Base-by-base conservation (phyloP, 2,888 invertebrate species). In the Plusia festucae region DNA sequence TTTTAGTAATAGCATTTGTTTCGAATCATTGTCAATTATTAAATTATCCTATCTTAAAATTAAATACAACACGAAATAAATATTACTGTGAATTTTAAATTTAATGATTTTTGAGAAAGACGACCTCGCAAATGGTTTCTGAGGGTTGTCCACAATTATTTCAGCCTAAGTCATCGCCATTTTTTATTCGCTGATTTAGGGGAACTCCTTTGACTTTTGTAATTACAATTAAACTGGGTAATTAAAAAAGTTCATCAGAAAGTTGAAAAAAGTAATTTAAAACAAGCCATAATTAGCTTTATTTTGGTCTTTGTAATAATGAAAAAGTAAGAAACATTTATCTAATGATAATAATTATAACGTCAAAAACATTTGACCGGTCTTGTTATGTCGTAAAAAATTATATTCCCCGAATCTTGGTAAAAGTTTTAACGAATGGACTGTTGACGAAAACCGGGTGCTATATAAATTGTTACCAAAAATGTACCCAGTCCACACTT, bases 151-250 rank as follows among this genome's bases (percentile, higher is more conserved):
- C 46, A 60, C 67, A 60, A 58, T 65, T 27, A 44, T 65, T 68
- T 58, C 27, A 30, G 65, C 68, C 62, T 58, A 73, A 62, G 49
- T 63, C 56, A 66, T 59, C 51, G 27, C 61, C 62, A 64, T 73
- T 80, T 79, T 74, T 73, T 65, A 66, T 70, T 61, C 64, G 66
- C 52, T 60, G 66, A 80, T 75, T 78, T 73, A 74, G 65, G 65
- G 74, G 75, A 82, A 82, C 81, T 84, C 79, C 77, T 83, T 81
- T 76, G 79, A 85, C 81, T 86, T 86, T 73, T 67, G 78, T 84
- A 83, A 88, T 86, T 84, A 85, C 78, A 83, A 86, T 87, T 85
- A 83, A 84, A 82, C 79, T 80, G 83, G 85, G 82, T 87, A 86
- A 87, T 88, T 87, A 78, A 79, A 82, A 86, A 86, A 85, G 82